Evolutionary conservation across 2,797 vertebrate genomes (phyloP), one percentile per base, ranked within the genome.

Genomic region (Pangasius djambal): DNA sequence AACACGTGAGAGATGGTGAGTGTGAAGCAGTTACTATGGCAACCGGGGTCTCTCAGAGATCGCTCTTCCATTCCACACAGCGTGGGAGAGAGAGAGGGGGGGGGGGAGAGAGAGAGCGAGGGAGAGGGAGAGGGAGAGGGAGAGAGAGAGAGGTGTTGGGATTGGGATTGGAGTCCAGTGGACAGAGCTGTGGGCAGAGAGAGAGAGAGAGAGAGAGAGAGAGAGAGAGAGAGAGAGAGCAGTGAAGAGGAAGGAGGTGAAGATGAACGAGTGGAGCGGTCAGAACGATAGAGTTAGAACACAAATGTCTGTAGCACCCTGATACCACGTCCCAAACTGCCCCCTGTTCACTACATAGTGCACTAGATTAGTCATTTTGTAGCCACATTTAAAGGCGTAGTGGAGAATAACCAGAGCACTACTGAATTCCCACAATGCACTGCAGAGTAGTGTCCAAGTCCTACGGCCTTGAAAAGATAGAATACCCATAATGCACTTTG

Each of bases 1-100:
- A 94, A 94, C 94, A 93, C 92, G 91, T 84, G 90, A 93, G 94
- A 94, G 94, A 95, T 95, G 95, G 95, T 94, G 95, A 94, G 95
- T 94, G 95, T 94, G 94, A 95, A 95, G 95, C 93, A 93, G 96
- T 96, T 95, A 94, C 96, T 92, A 95, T 95, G 94, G 95, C 94
- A 95, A 97, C 95, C 92, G 92, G 92, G 94, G 95, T 94, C 94
- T 96, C 93, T 90, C 88, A 89, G 89, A 91, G 92, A 94, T 94
- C 91, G 93, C 94, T 95, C 50, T 95, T 96, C 92, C 83, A 82
- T 89, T 85, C 86, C 9, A 44, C n/a, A 57, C 88, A 82, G 75
- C 79, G 83, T 83, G 90, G 91, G n/a, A 69, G 89, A 18, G 87
- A 90, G 90, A 86, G 65, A 82, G 15, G 55, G 50, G 55, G 77